Base-by-base conservation (phyloP, 2,888 invertebrate species). In the Hyles lineata region DNA sequence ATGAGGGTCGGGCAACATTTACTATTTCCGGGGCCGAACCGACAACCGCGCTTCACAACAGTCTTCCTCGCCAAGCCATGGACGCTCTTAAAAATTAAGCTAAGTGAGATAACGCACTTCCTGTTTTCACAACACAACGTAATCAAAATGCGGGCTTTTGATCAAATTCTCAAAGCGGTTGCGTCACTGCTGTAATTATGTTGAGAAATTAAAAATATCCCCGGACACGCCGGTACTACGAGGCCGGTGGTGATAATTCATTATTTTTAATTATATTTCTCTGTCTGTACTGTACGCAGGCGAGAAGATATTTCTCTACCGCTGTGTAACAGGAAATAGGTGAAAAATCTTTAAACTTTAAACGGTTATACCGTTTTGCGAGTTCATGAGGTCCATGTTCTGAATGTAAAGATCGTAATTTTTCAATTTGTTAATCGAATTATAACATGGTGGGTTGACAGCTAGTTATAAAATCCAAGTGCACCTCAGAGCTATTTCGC, bases 191-290 rank as follows among this genome's bases (percentile, higher is more conserved):
- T 63, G 21, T 21, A 61, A 70, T 59, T 62, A 74, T 72, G 70
- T 74, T 73, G 72, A 75, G 73, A 74, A 75, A 74, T 73, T 77
- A 75, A 76, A 76, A 78, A 74, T 76, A 75, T 72, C 70, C 60
- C 58, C 29, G 70, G 74, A 72, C 58, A 74, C 75, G 74, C 70
- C 73, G 71, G 70, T 60, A 71, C 67, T 61, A 55, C 76, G 78
- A 78, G 79, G 79, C 75, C 75, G 69, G 52, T 73, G 75, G 73
- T 72, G 75, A 76, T 79, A 73, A 82, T 77, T 76, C 76, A 74
- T 76, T 76, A 72, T 67, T 32, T 67, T 55, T 52, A 63, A 67
- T 74, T 73, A 73, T 72, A 74, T 72, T 75, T 71, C 35, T 55
- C 5, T 21, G 23, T 35, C 35, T 59, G 32, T 52, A 32, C 32